Conservation (phyloP, 2,888 invertebrate species). For the Eremobia ochroleuca region DNA sequence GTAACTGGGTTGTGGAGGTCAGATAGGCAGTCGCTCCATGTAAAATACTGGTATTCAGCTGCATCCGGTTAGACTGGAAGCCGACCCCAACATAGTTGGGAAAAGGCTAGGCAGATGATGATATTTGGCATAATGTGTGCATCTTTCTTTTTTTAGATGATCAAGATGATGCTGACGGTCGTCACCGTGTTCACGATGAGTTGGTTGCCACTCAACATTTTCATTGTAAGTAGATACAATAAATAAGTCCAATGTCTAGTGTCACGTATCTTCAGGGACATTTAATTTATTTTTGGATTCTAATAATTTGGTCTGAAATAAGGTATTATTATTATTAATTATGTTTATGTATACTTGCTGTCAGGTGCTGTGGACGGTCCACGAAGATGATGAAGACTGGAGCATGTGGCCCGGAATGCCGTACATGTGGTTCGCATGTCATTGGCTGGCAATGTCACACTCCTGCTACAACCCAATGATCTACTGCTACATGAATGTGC, state of each 20-base stretch:
- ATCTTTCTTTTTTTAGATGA: slow-evolving; percentile 93
- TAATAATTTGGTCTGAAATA: not conserved
- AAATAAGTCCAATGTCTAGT: not conserved
- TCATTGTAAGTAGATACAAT: slow-evolving; percentile 74
- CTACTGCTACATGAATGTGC: slow-evolving; percentile 96
- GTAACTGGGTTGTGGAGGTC: no score
- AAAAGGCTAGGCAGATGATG: no score
- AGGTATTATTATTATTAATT: not conserved
- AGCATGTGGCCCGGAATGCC: slow-evolving; percentile 92
- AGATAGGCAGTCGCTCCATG: no score
- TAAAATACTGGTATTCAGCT: no score
- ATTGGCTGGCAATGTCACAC: slow-evolving; percentile 97
- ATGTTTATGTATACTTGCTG: not conserved
- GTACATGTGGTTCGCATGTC: slow-evolving; percentile 94
- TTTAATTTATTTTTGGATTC: not conserved
- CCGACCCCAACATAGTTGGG: no score
- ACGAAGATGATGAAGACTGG: slow-evolving; percentile 89
- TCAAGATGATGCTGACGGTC: slow-evolving; percentile 97
- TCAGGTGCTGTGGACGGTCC: slow-evolving; percentile 92
- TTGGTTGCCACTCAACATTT: slow-evolving; percentile 95
- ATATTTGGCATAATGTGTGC: not conserved
- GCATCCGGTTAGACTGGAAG: no score
- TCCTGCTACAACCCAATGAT: slow-evolving; percentile 97
- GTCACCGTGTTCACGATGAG: slow-evolving; percentile 96
- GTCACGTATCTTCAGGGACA: not conserved